Conservation (phyloP, 2,797 vertebrate genomes). For the Phaenicophaeus curvirostris region DNA sequence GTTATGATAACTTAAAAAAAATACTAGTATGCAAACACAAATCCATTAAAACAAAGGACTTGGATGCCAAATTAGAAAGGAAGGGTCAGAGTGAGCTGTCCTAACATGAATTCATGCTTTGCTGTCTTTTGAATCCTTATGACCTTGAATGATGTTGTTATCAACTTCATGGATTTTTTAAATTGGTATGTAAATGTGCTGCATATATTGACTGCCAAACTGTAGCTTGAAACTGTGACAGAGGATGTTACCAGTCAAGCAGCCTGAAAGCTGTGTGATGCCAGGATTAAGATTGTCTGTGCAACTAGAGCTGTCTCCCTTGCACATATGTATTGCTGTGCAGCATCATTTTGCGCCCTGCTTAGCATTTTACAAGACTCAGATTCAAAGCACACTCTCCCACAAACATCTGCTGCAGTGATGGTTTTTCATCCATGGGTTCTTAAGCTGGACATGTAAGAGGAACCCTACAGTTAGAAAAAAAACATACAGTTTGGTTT, state of each 20-base stretch:
- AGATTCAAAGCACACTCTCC: neutral
- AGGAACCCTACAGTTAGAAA: neutral
- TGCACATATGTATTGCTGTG: fast-evolving
- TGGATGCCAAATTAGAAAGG: neutral
- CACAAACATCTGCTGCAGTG: neutral
- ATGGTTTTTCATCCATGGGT: neutral
- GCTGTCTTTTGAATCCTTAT: neutral
- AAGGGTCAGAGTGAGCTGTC: neutral
- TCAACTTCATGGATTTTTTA: neutral
- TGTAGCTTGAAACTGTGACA: neutral
- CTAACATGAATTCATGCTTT: neutral
- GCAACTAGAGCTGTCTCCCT: neutral
- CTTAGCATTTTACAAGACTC: neutral
- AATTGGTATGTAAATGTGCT: neutral
- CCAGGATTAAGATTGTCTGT: neutral
- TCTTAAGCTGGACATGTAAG: fast-evolving
- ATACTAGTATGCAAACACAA: neutral
- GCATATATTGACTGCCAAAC: neutral
- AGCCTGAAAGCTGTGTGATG: neutral
- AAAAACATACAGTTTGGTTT: neutral
- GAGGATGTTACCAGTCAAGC: neutral
- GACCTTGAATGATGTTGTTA: neutral
- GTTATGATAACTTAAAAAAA: neutral
- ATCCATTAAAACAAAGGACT: neutral
- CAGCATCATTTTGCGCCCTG: neutral